Evolutionary conservation across 1,140 invertebrate genomes (phyloP).

Genomic region (Pomacea maculata): DNA sequence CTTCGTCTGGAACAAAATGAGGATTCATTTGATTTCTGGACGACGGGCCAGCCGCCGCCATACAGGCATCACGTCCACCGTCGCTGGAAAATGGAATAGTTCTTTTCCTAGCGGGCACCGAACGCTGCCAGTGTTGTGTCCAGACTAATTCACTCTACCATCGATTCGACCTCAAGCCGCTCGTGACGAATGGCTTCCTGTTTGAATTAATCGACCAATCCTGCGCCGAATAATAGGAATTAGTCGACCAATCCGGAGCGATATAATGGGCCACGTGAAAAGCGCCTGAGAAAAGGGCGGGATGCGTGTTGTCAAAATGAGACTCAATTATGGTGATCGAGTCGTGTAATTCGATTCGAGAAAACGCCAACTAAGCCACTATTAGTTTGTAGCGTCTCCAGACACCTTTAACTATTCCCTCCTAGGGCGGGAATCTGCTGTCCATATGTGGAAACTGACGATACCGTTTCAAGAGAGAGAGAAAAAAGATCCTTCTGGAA

Average conservation of each 20-base stretch:
- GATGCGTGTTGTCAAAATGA: background rate
- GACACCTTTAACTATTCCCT: too few species aligned
- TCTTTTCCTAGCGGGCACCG: background rate
- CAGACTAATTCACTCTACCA: background rate
- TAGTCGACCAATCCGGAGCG: background rate
- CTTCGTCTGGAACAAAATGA: slow-evolving; percentile 7
- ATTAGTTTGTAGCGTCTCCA: too few species aligned
- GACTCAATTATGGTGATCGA: background rate
- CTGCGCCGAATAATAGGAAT: background rate
- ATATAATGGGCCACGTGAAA: background rate
- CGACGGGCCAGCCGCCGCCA: background rate
- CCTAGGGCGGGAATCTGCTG: too few species aligned
- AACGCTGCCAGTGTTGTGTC: background rate
- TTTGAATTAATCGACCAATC: slow-evolving; percentile 18
- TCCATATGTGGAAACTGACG: too few species aligned
- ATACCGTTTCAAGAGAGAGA: too few species aligned
- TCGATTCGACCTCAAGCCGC: background rate
- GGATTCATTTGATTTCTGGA: slow-evolving; percentile 15
- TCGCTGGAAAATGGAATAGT: slow-evolving; percentile 1
- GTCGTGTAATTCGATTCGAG: background rate
- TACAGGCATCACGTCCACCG: background rate
- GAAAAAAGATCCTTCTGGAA: too few species aligned
- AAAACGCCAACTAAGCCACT: too few species aligned
- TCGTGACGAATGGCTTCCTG: slow-evolving; percentile 3
- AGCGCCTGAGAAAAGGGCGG: background rate